Evolutionary conservation across 2,888 invertebrate genomes (phyloP).

Genomic region (Protonemura montana): DNA sequence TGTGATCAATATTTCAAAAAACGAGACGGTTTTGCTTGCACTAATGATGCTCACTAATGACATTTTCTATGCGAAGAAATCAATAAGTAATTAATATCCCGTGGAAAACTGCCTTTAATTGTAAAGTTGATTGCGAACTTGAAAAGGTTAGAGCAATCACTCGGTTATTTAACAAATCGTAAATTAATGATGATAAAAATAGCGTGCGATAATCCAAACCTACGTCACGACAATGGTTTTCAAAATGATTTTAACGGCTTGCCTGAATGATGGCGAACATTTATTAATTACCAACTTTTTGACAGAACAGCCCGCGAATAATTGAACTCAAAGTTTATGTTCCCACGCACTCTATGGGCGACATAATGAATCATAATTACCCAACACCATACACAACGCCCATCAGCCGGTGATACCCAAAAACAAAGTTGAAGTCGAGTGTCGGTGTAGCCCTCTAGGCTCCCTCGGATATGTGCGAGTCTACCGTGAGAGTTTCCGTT

Average conservation of each 20-base stretch:
- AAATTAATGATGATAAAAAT: not conserved
- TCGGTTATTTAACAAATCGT: not conserved
- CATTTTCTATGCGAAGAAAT: not conserved
- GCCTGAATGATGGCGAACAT: not conserved
- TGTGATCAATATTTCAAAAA: not conserved
- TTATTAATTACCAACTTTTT: not conserved
- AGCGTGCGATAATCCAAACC: not conserved
- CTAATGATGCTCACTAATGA: not conserved
- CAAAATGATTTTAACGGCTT: not conserved
- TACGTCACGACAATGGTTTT: not conserved
- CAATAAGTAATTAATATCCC: not conserved
- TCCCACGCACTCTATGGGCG: not conserved
- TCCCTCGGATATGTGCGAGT: too few relatives aligned
- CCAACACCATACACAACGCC: not conserved
- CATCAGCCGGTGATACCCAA: not conserved
- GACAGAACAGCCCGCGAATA: not conserved
- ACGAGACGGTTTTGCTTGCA: not conserved
- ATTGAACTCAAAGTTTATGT: not conserved
- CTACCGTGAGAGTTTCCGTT: too few relatives aligned
- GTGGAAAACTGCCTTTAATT: not conserved
- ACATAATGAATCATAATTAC: not conserved
- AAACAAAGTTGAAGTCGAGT: not conserved
- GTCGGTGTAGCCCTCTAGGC: too few relatives aligned
- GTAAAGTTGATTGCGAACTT: not conserved
- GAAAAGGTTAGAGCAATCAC: constrained; percentile 4